Evolutionary conservation across 2,113 vertebrate species (phyloP).

Genomic region (Ellobius talpinus): DNA sequence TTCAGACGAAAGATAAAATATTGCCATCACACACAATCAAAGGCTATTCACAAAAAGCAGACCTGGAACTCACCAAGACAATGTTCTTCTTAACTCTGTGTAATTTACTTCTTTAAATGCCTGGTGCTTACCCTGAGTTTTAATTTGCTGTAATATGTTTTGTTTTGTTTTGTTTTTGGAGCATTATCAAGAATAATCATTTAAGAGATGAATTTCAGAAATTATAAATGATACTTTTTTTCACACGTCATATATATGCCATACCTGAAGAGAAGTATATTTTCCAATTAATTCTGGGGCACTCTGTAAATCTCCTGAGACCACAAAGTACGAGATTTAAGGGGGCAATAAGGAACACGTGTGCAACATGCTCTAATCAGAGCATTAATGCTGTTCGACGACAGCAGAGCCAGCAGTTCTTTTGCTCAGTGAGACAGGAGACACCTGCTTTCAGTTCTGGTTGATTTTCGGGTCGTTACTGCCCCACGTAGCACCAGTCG

Average conservation of each 20-base stretch:
- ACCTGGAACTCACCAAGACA: slow-evolving; percentile 70
- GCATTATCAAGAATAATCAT: slow-evolving; percentile 80
- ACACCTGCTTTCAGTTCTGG: slow-evolving; percentile 89
- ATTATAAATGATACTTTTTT: slow-evolving; percentile 69
- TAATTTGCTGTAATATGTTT: slow-evolving; percentile 75
- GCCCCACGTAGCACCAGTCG: slow-evolving; percentile 88
- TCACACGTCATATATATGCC: slow-evolving; percentile 77
- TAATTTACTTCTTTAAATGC: slow-evolving; percentile 83
- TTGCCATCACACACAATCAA: slow-evolving; percentile 63
- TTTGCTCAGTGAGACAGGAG: slow-evolving; percentile 88
- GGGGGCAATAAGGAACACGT: slow-evolving; percentile 88
- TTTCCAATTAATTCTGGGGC: slow-evolving; percentile 88
- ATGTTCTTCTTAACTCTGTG: slow-evolving; percentile 76
- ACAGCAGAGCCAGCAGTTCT: slow-evolving; percentile 87
- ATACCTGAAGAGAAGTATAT: slow-evolving; percentile 82
- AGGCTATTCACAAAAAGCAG: slow-evolving; percentile 78
- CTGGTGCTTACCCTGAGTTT: slow-evolving; percentile 70
- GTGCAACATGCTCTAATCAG: slow-evolving; percentile 91
- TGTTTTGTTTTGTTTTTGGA: slow-evolving; percentile 32
- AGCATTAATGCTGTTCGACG: slow-evolving; percentile 87
- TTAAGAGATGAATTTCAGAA: slow-evolving; percentile 81
- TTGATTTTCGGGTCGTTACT: slow-evolving; percentile 93
- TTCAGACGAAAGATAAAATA: slow-evolving; percentile 66
- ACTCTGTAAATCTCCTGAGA: slow-evolving; percentile 86
- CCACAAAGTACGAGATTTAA: slow-evolving; percentile 85